Base-by-base conservation (phyloP, 37 sponge, comb jelly and placozoan genomes). In the Cliona cf. orientalis region DNA sequence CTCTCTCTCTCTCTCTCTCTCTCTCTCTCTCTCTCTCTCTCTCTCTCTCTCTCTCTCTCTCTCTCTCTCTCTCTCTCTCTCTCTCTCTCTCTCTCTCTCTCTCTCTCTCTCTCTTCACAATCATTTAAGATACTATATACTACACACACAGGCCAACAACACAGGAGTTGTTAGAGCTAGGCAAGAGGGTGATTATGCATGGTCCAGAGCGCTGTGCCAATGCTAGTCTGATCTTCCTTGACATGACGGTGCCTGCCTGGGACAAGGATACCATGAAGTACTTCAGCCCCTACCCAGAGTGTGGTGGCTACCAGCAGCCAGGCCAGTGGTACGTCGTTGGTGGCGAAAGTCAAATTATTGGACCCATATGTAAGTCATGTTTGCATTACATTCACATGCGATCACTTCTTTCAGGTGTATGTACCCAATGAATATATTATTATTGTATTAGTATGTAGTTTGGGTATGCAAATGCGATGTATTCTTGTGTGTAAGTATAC, bases 321-420 rank as follows among this genome's bases (percentile, higher is more conserved):
- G 89, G 83, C 14, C 71, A 82, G 41, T 88, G 81, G 81, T 88
- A 88, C 66, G 42, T 81, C 45, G 83, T 88, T 55, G 89, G 89
- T 2, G 89, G 89, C 40, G 89, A 88, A 70, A 88, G 89, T 45
- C 82, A 81, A 42, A 78, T 82, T 5, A 83, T 88, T 17, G 89
- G 89, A 40, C 89, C 82, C 2, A 76, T 88, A 33, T 88, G 85
- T 85, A 26, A 85, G 85, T 84, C 23, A 25, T 14, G 28, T 21
- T 2, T 21, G 11, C 6, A 49, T 49, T 49, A 49, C 53, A 19
- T 49, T 49, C 14, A 49, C 9, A 19, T 49, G 53, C 9, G 14
- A 49, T 9, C 53, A 49, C 14, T 49, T 49, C 14, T 49, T 49
- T 49, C 53, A 19, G n/a, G n/a, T n/a, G n/a, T n/a, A n/a, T n/a